phyloP scores from a whole-genome alignment of 2,888 invertebrate species.

The Xylocampa areola region DNA sequence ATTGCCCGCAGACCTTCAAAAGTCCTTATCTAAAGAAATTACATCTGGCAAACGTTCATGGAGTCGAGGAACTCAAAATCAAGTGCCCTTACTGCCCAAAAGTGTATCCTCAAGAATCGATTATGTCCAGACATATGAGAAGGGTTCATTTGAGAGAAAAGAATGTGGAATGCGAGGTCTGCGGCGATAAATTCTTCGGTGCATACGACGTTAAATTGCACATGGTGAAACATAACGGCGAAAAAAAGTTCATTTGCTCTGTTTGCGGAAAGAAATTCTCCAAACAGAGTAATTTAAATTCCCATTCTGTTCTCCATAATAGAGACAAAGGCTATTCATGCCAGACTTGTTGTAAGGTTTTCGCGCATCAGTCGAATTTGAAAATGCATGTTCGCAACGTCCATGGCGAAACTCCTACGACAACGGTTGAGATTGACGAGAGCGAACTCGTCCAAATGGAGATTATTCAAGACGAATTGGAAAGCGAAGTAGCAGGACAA shows the following conservation, averaged over 20 bases:
- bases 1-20: slow-evolving; percentile 84
- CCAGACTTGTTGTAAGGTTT: slow-evolving; percentile 87
- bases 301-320: slow-evolving; percentile 90
- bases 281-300: slow-evolving; percentile 90
- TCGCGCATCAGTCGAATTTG: slow-evolving; percentile 80
- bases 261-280: slow-evolving; percentile 90
- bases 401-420: slow-evolving; percentile 60
- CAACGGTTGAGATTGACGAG: slow-evolving; percentile 62
- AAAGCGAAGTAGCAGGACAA: slow-evolving; percentile 64
- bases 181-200: slow-evolving; percentile 84
- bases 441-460: slow-evolving; percentile 73
- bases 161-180: slow-evolving; percentile 83
- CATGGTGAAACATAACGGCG: slow-evolving; percentile 88
- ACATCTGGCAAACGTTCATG: slow-evolving; percentile 82
- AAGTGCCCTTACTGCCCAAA: slow-evolving; percentile 86
- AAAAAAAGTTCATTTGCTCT: slow-evolving; percentile 89
- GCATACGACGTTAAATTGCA: slow-evolving; percentile 85
- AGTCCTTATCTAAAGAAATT: slow-evolving; percentile 83
- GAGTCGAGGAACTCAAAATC: slow-evolving; percentile 83
- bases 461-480: slow-evolving; percentile 72
- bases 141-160: slow-evolving; percentile 88
- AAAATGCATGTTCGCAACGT: slow-evolving; percentile 73
- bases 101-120: slow-evolving; percentile 87
- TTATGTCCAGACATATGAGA: slow-evolving; percentile 90
- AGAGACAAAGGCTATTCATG: slow-evolving; percentile 87